Percentiles rank a stretch among this genome's conserved stretches.
Conservation (phyloP, 1,140 invertebrate genomes). For the Lutraria rhynchaena region DNA sequence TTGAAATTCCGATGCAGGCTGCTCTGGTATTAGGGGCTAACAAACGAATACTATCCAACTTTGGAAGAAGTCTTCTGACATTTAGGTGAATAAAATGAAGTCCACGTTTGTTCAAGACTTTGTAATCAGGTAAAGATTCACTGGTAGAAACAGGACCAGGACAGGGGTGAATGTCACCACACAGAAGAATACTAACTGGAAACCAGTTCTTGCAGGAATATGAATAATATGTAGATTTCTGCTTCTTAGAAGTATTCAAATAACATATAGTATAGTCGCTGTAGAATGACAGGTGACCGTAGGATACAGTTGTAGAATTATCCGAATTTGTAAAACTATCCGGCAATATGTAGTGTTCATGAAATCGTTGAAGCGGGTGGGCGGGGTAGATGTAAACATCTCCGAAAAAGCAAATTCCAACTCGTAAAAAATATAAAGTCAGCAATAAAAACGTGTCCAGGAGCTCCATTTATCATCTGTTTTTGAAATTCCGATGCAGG, state of each 20-base stretch:
- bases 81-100: constrained; percentile 34
- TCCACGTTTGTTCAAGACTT: not conserved
- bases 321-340: too few species aligned
- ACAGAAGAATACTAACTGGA: not conserved
- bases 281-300: not conserved
- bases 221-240: not conserved
- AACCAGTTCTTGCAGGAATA: not conserved
- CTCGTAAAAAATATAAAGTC: too few species aligned
- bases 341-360: too few species aligned
- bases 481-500: constrained; percentile 1
- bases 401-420: too few species aligned
- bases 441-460: too few species aligned
- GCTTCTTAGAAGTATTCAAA: not conserved
- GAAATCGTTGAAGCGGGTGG: too few species aligned
- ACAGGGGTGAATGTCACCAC: not conserved
- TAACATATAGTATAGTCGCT: not conserved
- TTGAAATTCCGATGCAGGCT: not conserved
- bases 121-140: not conserved
- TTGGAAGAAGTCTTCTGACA: constrained; percentile 17
- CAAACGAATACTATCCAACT: constrained; percentile 7
- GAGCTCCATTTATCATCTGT: too few species aligned
- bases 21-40: not conserved
- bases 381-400: too few species aligned
- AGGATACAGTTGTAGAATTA: too few species aligned
- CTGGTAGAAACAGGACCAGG: not conserved